phyloP scores from a whole-genome alignment of 2,888 invertebrate species.

The Strigamia crassipes region DNA sequence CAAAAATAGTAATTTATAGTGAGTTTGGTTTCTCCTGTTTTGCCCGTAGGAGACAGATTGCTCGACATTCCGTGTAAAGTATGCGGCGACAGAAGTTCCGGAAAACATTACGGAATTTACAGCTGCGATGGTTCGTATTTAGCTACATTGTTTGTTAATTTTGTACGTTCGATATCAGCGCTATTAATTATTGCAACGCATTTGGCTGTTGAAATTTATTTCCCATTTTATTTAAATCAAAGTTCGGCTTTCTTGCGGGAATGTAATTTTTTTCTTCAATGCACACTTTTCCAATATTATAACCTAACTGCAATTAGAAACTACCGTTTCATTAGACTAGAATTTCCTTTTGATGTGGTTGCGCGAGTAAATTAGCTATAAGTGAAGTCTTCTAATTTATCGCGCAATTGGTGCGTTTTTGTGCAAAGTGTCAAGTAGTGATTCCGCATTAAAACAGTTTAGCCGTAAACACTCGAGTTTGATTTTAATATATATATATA shows the following conservation, averaged over 20 bases:
- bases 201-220: too few species aligned
- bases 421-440: neutral
- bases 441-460: neutral
- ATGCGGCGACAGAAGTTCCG: slow-evolving; percentile 97
- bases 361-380: neutral
- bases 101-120: slow-evolving; percentile 99
- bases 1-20: neutral
- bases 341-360: neutral
- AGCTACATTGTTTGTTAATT: neutral
- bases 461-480: too few species aligned
- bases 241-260: too few species aligned
- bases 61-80: slow-evolving; percentile 99
- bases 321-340: neutral
- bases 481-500: too few species aligned
- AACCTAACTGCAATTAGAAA: too few species aligned
- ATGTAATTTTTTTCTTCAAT: too few species aligned
- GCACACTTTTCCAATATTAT: too few species aligned
- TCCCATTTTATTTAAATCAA: too few species aligned
- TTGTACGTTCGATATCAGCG: slow-evolving; percentile 49
- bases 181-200: too few species aligned
- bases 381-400: neutral
- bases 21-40: neutral
- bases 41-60: slow-evolving; percentile 85
- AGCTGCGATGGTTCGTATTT: slow-evolving; percentile 89
- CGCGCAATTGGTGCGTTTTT: too few species aligned